phyloP scores from a whole-genome alignment of 2,888 invertebrate genomes.

The Exocentrus adspersus region DNA sequence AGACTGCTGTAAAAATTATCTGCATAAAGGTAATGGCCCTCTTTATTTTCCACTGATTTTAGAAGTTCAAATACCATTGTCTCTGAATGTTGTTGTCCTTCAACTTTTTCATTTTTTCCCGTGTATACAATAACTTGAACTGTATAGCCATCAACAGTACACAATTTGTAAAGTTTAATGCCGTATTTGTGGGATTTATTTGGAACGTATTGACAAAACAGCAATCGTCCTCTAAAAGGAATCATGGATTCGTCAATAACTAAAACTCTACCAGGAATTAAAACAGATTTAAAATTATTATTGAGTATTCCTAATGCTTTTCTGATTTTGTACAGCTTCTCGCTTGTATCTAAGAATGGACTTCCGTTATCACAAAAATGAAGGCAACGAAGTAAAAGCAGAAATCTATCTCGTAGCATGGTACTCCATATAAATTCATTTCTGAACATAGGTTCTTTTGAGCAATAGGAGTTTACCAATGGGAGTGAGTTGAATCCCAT shows the following conservation, averaged over 20 bases:
- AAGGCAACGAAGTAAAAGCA: neutral
- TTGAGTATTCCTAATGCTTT: neutral
- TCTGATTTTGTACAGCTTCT: neutral
- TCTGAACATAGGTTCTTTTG: conserved; percentile 14
- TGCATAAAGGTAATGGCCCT: too few relatives aligned
- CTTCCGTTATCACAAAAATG: conserved; percentile 1
- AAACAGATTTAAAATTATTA: neutral
- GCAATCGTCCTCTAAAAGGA: neutral
- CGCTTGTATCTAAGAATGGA: neutral
- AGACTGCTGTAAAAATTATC: too few relatives aligned
- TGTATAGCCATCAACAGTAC: neutral
- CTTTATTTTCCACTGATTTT: too few relatives aligned
- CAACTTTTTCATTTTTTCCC: neutral
- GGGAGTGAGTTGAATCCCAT: conserved; percentile 8
- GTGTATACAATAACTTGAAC: neutral
- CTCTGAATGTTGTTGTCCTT: too few relatives aligned
- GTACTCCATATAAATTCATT: conserved; percentile 10
- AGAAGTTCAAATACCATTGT: too few relatives aligned
- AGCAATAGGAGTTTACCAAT: conserved; percentile 9
- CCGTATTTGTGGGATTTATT: conserved; percentile 11
- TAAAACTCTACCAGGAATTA: neutral
- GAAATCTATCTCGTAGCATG: neutral
- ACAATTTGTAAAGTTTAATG: conserved; percentile 1
- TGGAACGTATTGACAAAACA: neutral
- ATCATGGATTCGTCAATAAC: neutral